Conservation (phyloP, 2,797 vertebrate genomes). For the Hoplostethus atlanticus region DNA sequence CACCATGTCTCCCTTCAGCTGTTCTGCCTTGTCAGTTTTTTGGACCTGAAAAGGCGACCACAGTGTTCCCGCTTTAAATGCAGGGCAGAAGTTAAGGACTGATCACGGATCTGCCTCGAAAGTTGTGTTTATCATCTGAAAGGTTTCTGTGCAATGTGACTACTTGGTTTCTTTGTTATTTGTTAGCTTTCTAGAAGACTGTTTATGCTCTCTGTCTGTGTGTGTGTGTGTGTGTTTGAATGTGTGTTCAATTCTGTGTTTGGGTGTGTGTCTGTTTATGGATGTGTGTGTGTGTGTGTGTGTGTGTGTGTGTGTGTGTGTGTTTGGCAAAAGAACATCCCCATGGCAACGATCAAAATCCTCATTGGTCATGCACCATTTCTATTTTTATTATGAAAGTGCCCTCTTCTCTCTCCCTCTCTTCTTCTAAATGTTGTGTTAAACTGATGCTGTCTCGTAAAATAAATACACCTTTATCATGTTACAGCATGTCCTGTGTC, state of each 20-base stretch:
- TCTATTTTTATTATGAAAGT: slow-evolving; percentile 24
- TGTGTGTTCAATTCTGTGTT: not conserved
- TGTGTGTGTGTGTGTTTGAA: slow-evolving; percentile 13
- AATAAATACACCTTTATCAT: not conserved
- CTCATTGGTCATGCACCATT: slow-evolving; percentile 13
- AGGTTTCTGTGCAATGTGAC: slow-evolving; percentile 3
- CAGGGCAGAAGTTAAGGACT: slow-evolving; percentile 13
- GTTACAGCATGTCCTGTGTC: too few relatives aligned
- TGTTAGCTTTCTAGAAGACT: not conserved
- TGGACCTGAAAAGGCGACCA: not conserved
- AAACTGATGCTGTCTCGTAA: not conserved
- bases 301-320: not conserved
- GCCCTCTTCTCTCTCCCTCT: slow-evolving; percentile 3
- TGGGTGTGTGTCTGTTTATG: slow-evolving; percentile 4
- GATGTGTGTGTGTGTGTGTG: slow-evolving; percentile 7
- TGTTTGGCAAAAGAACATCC: slow-evolving; percentile 1
- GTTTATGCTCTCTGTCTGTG: not conserved
- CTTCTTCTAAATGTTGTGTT: not conserved
- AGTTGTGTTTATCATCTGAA: slow-evolving; percentile 15
- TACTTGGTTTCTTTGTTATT: slow-evolving; percentile 17
- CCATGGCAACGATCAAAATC: slow-evolving; percentile 28
- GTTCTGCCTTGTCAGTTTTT: slow-evolving; percentile 34
- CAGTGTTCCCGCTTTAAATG: not conserved
- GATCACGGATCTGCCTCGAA: slow-evolving; percentile 32
- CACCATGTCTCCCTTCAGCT: slow-evolving; percentile 45